phyloP scores from a whole-genome alignment of 2,888 invertebrate species.

The Spisula solida region DNA sequence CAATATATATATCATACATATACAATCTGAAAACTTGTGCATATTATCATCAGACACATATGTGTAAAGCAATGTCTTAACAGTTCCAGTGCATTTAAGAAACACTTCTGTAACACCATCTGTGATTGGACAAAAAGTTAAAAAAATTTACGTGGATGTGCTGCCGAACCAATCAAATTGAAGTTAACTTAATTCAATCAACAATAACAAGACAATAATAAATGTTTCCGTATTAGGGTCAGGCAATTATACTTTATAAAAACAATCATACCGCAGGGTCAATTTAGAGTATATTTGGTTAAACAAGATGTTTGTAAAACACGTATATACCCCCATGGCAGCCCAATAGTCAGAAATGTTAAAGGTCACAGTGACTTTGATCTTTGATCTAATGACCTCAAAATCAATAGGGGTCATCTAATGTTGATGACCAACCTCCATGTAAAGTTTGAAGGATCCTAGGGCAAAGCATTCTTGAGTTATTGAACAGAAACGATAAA shows the following conservation, averaged over 20 bases:
- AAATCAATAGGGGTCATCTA: no score
- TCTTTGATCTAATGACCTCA: no score
- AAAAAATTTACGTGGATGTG: neutral
- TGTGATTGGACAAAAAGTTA: neutral
- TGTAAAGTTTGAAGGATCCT: no score
- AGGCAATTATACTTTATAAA: neutral
- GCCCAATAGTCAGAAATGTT: no score
- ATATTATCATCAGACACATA: slow-evolving; percentile 28
- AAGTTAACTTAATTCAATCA: neutral
- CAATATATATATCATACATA: slow-evolving; percentile 41
- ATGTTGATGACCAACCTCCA: no score
- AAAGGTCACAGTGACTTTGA: no score
- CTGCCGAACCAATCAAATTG: neutral
- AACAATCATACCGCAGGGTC: neutral
- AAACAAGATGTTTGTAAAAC: no score
- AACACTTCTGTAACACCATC: neutral
- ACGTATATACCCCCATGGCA: no score
- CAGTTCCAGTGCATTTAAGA: slow-evolving; percentile 7
- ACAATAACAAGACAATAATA: neutral
- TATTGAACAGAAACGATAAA: no score
- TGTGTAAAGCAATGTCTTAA: slow-evolving; percentile 9
- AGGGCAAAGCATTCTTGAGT: no score
- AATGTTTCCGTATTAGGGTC: neutral
- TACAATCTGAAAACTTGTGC: slow-evolving; percentile 42
- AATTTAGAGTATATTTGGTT: neutral